A percentile compares a stretch with the other conserved stretches of the same genome.
Evolutionary conservation across 2,888 invertebrate species (phyloP).

Genomic region (Eumacrocentrus americanus): DNA sequence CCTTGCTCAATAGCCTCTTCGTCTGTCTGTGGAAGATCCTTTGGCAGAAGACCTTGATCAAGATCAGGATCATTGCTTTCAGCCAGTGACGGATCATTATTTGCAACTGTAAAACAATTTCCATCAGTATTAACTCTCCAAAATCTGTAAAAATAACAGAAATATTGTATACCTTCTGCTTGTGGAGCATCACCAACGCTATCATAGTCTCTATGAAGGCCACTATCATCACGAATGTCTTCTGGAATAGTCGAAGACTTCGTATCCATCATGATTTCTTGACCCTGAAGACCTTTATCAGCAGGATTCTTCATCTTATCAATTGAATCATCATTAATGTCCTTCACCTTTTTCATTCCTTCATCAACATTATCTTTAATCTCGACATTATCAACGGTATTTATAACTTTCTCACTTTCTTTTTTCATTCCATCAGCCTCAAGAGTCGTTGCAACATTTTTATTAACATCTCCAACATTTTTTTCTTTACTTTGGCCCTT

Average conservation of each 20-base stretch:
- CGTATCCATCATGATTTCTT: not conserved
- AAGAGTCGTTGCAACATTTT: too few species aligned
- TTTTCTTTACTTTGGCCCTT: too few species aligned
- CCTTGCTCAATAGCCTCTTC: not conserved
- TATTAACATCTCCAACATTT: too few species aligned
- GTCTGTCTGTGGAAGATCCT: not conserved
- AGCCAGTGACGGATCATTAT: not conserved
- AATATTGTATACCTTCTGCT: not conserved
- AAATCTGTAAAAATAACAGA: not conserved
- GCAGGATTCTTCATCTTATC: not conserved
- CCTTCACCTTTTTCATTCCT: too few species aligned
- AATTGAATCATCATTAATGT: conserved; percentile 17
- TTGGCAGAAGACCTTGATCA: not conserved
- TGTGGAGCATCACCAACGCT: not conserved
- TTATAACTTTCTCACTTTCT: too few species aligned
- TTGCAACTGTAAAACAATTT: not conserved
- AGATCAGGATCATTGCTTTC: not conserved
- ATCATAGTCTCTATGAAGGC: not conserved
- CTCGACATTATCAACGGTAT: too few species aligned
- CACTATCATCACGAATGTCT: not conserved
- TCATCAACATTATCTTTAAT: too few species aligned
- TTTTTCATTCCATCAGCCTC: too few species aligned
- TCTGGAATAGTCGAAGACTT: not conserved
- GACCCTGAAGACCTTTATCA: not conserved
- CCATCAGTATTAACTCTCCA: not conserved